Base-by-base conservation (phyloP, 2,797 vertebrate species). In the Cryptoblepharus egeriae region DNA sequence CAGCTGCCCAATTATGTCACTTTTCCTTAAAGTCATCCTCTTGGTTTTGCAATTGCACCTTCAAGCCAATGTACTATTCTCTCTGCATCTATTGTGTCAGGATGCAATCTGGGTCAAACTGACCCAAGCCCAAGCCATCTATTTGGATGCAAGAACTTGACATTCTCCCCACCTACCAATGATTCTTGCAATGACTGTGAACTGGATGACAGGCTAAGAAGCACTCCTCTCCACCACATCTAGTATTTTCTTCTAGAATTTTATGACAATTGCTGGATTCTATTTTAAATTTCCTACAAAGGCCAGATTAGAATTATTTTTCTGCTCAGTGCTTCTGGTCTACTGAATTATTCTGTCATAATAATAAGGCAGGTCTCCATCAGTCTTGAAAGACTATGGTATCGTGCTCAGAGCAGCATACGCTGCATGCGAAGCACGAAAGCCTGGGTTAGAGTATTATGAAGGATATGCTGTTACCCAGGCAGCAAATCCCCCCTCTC, bases 51-150 rank as follows among this genome's bases (percentile, higher is more conserved):
- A 67, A 49, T 72, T 73, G 35, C 30, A 35, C 67, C 49, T 73
- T 83, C 61, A 64, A 67, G 37, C 61, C 26, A 39, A 78, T 83
- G 69, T 73, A 73, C 58, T 65, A 73, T 57, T 78, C 35, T 67
- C 61, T 28, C 67, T 49, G 68, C 16, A 45, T 20, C 30, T 28
- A 61, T 70, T 24, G 22, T 26, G 64, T 69, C 16, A 24, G 5
- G 13, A 49, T 78, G 61, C 35, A 65, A 42, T 35, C 61, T 65
- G 49, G 76, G 82, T 74, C 82, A 83, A 22, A 22, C 24, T 67
- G 69, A 58, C 76, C 60, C 52, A 58, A 2, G 28, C 61, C 15
- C 13, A 65, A 58, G 60, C 45, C 28, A 30, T 72, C 75, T 73
- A 9, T 83, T 49, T 67, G 32, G 55, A 65, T 22, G 35, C 60